Percentiles rank a stretch among this genome's conserved stretches.
phyloP scores from a whole-genome alignment of 2,888 invertebrate species.

The Nemotelus pantherinus region DNA sequence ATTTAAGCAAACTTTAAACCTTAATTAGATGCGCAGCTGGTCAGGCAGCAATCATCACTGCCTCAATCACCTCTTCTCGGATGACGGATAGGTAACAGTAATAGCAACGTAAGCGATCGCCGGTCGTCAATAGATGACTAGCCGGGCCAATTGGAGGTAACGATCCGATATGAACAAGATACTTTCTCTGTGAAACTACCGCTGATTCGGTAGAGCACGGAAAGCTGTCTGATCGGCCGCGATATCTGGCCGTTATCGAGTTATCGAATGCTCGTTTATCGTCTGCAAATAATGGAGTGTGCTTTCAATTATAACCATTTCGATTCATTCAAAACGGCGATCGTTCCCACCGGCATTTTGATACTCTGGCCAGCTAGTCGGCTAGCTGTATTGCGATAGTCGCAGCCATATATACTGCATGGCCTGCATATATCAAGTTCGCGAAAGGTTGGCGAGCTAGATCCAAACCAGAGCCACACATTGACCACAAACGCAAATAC shows the following conservation, averaged over 20 bases:
- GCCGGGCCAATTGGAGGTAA: not conserved
- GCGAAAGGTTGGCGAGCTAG: conserved; percentile 15
- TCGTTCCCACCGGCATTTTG: not conserved
- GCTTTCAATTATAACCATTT: conserved; percentile 23
- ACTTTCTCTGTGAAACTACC: conserved; percentile 21
- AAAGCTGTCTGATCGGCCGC: not conserved
- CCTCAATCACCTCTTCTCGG: no score
- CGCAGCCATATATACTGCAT: not conserved
- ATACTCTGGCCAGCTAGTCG: no score
- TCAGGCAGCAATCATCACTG: no score
- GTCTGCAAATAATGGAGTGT: conserved; percentile 6
- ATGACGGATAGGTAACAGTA: no score
- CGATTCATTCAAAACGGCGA: conserved; percentile 6
- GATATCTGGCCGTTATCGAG: conserved; percentile 27
- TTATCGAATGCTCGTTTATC: not conserved
- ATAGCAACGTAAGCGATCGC: no score
- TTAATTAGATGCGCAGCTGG: no score
- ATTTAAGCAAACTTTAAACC: no score
- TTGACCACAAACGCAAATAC: not conserved
- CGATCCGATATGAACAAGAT: not conserved
- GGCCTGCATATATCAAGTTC: conserved; percentile 11
- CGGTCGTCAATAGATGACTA: not conserved
- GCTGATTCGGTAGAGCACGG: not conserved
- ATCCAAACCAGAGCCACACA: not conserved
- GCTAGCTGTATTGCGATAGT: not conserved